Base-by-base conservation (phyloP, 2,797 vertebrate genomes). In the Tiaroga cobitis region DNA sequence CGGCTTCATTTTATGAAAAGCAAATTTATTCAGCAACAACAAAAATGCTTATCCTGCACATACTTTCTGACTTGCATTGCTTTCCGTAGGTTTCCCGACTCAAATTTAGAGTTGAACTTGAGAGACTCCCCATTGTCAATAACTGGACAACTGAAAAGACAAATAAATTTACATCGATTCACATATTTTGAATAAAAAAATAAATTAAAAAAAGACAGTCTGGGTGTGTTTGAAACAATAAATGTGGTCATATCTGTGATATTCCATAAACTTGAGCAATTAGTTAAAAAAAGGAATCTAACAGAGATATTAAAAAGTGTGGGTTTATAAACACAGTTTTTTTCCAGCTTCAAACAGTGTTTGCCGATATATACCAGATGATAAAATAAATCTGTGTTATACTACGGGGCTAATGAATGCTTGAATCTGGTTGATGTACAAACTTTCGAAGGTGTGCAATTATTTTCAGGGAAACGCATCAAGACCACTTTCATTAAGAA, bases 71-170 rank as follows among this genome's bases (percentile, higher is more conserved):
- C 95, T 94, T 99, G 98, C 93, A 99, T 93, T 80, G 96, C 98
- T 94, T 99, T 99, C 89, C 98, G 96, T 56, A 99, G 93, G 92
- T 99, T 99, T 84, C 98, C 98, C 87, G 97, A 99, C 93, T 99
- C 98, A 94, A 99, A 99, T 93, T 96, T 97, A 46, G 98, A 99
- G 93, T 99, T 99, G 94, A 99, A 99, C 92, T 97, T 99, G 91
- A 99, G 94, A 79, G 97, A 92, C 89, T 98, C 97, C 37, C 95
- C 95, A 61, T 95, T 95, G 80, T 98, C 96, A 87, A 96, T 94
- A 83, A 96, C 83, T n/a, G 93, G 92, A 83, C 88, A 97, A 91
- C 97, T 99, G 86, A 63, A n/a, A 34, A 67, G 21, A 81, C 9
- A 16, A 13, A 80, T 21, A 2, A 24, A 32, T 59, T 24, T 56